Evolutionary conservation across 1,140 invertebrate genomes (phyloP), one percentile per base, ranked within the genome.

Genomic region (Drosophila kurseongensis): DNA sequence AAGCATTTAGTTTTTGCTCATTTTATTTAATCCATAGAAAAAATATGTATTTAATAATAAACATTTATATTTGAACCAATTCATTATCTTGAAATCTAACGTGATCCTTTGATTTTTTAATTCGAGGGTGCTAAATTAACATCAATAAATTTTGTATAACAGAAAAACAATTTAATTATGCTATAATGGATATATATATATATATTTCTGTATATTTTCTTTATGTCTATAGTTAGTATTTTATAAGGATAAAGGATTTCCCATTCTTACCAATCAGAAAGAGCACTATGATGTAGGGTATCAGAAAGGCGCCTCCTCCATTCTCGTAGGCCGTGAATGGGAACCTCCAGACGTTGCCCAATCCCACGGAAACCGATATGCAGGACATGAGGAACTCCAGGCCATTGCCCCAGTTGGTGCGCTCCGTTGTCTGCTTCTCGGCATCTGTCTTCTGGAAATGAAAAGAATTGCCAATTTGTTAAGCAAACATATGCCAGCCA

Each of bases 301-400:
- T 95, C 0, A 98, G 93, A 84, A 98, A 98, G 1, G 92, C 92
- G 7, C 92, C 92, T 4, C 91, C 96, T 6, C 97, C 97, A 88
- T 97, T 97, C 77, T 96, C 94, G 81, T 96, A 97, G 27, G 96
- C 96, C 1, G 96, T 94, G 79, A 97, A 98, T 0, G 97, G 97
- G 92, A 98, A 98, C 18, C 91, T 48, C 92, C 91, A 92, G 29
- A 92, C 75, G 45, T 92, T 92, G 14, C 97, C 97, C 29, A 98
- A 93, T 1, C 97, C 97, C 4, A 98, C 96, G 0, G 97, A 97
- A 62, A 97, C 97, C 35, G 97, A 96, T 54, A 98, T 96, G 83
- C 97, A 97, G 1, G 97, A 97, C 93, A 98, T 96, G 0, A 98
- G 93, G 85, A 98, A 98, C 84, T 98, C 97, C 2, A 97, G 80